A percentile compares a stretch with the other conserved stretches of the same genome.
Conservation (phyloP, 2,113 vertebrate genomes). For the Lichenostomus cassidix region DNA sequence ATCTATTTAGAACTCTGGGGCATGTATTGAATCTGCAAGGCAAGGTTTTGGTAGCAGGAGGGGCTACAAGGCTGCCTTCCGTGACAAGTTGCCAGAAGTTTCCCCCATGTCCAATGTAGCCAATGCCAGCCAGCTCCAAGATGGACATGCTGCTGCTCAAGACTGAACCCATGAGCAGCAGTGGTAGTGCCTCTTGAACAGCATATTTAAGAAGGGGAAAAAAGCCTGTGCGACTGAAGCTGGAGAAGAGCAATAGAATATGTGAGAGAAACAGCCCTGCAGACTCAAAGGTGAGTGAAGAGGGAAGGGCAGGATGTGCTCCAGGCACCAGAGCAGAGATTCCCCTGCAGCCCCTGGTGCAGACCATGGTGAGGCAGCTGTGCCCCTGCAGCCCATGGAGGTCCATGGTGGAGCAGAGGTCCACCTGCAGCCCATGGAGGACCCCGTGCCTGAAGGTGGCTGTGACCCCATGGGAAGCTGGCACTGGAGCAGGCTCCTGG, state of each 20-base stretch:
- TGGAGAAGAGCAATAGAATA: background rate
- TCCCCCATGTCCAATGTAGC: background rate
- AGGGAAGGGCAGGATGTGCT: background rate
- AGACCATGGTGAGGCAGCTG: background rate
- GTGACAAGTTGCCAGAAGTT: background rate
- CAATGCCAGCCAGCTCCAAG: background rate
- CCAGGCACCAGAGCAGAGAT: background rate
- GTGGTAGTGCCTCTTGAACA: background rate
- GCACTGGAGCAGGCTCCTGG: background rate
- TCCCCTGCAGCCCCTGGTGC: background rate
- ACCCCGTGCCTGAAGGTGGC: background rate
- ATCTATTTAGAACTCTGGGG: background rate
- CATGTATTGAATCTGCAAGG: background rate
- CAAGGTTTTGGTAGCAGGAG: background rate
- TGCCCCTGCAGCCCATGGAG: background rate
- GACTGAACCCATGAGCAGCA: background rate
- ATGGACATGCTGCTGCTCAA: no score
- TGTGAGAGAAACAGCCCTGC: background rate
- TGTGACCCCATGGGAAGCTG: background rate
- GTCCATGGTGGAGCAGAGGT: background rate
- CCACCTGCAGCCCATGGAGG: background rate
- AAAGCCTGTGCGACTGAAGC: accelerated
- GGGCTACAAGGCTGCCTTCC: background rate
- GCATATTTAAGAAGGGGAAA: background rate
- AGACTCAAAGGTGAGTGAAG: background rate